Percentiles rank a stretch among this genome's conserved stretches.
These are phyloP conservation scores for Andrena bicolor DNA, from an alignment of 2,888 invertebrate species.

Conservation along the genomic window DNA sequence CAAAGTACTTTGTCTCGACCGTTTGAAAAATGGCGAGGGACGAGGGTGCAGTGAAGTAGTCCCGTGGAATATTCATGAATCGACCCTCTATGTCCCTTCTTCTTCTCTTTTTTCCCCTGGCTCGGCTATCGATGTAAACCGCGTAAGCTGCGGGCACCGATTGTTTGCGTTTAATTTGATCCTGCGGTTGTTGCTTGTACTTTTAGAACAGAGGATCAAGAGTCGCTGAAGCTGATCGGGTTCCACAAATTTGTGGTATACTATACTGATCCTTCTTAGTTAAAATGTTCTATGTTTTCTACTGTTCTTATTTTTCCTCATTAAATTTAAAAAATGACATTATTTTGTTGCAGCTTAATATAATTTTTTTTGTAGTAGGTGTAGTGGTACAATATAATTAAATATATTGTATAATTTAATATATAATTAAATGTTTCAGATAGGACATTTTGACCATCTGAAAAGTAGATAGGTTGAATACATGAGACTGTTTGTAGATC, in stretches of 20 bases:
- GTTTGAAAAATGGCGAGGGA: conserved; percentile 49
- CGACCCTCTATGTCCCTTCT: not conserved
- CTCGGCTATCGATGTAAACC: conserved; percentile 34
- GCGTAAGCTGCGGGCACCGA: conserved; percentile 16
- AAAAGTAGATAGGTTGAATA: no score
- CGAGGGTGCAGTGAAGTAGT: conserved; percentile 17
- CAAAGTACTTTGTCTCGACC: conserved; percentile 51
- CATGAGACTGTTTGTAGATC: no score
- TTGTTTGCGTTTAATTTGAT: conserved; percentile 52
- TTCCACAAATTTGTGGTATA: conserved; percentile 1
- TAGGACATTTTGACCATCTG: no score
- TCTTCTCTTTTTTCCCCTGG: conserved; percentile 2
- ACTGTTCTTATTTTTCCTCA: no score
- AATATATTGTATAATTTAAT: no score
- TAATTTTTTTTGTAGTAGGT: no score
- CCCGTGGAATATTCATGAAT: conserved; percentile 7
- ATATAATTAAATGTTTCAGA: no score
- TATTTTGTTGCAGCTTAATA: no score
- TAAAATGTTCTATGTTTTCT: no score
- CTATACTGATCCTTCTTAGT: no score
- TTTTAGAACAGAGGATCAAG: not conserved
- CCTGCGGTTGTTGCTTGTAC: conserved; percentile 17
- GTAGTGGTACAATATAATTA: no score
- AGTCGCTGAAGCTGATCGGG: conserved; percentile 21
- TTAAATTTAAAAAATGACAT: no score